Conservation (phyloP, 2,797 vertebrate genomes). For the Basileuterus tristriatus region DNA sequence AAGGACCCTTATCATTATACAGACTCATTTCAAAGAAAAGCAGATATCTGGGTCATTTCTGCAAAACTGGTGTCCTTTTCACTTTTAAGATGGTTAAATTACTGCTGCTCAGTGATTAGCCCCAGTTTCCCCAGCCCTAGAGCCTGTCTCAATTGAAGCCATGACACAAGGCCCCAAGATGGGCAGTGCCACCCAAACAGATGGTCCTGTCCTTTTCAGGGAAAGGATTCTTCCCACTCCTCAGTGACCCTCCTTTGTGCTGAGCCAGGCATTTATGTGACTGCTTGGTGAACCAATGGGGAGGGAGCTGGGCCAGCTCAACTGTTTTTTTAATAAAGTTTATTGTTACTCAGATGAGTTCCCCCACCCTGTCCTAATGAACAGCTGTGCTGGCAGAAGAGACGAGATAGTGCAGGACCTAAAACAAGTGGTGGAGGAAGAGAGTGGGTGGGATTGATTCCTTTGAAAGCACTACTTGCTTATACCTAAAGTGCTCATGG, state of each 20-base stretch:
- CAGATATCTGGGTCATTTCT: neutral
- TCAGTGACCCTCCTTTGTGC: neutral
- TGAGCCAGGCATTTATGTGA: neutral
- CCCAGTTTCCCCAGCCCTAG: neutral
- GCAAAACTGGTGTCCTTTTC: neutral
- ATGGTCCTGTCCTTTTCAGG: neutral
- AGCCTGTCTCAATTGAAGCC: neutral
- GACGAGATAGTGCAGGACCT: neutral
- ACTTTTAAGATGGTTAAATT: neutral
- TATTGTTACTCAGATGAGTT: slow-evolving; percentile 24
- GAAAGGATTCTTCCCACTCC: neutral
- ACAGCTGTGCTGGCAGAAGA: slow-evolving; percentile 40
- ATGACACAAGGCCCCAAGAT: neutral
- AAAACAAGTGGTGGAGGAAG: neutral
- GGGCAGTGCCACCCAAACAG: neutral
- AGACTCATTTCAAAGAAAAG: neutral
- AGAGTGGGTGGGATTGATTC: slow-evolving; percentile 6
- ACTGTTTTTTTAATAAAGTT: neutral
- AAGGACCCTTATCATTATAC: neutral
- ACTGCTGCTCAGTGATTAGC: neutral
- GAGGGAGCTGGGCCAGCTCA: neutral
- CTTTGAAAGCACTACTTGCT: neutral
- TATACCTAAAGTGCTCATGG: neutral
- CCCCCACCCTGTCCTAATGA: slow-evolving; percentile 7
- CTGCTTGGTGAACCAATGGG: neutral